These are phyloP conservation scores for Azemiops feae DNA, from an alignment of 2,113 vertebrate species.

Conservation along the genomic window DNA sequence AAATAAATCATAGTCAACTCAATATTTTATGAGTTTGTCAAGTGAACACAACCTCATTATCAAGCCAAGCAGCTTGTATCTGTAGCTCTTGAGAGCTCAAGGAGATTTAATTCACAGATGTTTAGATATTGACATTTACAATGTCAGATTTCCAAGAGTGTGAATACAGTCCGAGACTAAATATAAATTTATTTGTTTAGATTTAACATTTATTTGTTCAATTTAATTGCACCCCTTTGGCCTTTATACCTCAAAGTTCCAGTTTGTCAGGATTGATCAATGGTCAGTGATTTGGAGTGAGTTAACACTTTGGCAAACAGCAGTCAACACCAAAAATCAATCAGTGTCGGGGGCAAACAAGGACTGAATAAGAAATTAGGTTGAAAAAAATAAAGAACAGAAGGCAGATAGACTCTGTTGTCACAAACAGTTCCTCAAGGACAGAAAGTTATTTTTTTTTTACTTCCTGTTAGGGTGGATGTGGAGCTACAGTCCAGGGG, in stretches of 20 bases:
- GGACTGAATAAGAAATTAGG: background rate
- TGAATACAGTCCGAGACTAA: background rate
- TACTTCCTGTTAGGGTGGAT: background rate
- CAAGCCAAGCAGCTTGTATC: background rate
- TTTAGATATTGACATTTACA: background rate
- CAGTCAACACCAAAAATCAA: background rate
- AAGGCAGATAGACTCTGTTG: background rate
- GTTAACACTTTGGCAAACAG: background rate
- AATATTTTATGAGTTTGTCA: background rate
- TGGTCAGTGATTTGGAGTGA: background rate
- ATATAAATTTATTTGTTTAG: background rate
- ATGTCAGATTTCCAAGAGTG: background rate
- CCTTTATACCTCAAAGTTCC: background rate
- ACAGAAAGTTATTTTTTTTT: background rate
- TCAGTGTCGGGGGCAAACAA: background rate
- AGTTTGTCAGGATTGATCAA: background rate
- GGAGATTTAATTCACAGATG: background rate
- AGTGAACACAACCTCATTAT: background rate
- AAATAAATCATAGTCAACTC: background rate
- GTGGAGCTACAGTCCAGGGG: background rate
- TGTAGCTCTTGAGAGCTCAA: background rate
- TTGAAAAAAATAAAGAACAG: background rate
- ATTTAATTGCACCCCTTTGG: background rate
- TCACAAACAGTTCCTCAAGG: background rate
- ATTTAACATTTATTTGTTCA: background rate